These are phyloP conservation scores for Andrena hattorfiana DNA, from an alignment of 2,888 invertebrate species.

Conservation along the genomic window DNA sequence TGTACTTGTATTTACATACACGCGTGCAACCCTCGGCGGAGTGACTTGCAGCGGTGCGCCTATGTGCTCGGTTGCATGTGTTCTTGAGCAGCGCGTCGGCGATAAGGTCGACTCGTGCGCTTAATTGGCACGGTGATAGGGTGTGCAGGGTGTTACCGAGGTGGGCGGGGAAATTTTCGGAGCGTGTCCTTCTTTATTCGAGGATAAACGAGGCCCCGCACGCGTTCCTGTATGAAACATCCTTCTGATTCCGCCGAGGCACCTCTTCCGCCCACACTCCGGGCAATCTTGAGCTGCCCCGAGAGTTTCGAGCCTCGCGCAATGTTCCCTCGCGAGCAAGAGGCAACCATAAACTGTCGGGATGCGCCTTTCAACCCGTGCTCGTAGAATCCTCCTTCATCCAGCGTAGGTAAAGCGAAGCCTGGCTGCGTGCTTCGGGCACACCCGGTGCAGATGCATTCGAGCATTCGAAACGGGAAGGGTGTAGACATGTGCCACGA, in stretches of 20 bases:
- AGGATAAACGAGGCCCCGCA: not conserved
- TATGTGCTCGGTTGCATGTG: slow-evolving; percentile 18
- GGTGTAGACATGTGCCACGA: slow-evolving; percentile 32
- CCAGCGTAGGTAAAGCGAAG: not conserved
- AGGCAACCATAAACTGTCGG: too few relatives aligned
- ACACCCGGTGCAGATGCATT: slow-evolving; percentile 34
- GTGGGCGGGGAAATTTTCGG: not conserved
- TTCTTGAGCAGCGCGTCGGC: slow-evolving; percentile 46
- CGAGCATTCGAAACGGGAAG: slow-evolving; percentile 30
- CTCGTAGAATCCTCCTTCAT: too few relatives aligned
- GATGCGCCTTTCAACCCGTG: too few relatives aligned
- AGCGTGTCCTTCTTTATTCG: not conserved
- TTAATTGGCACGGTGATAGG: slow-evolving; percentile 26
- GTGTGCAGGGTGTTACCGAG: slow-evolving; percentile 10
- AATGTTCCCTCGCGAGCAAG: too few relatives aligned
- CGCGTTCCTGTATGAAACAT: too few relatives aligned
- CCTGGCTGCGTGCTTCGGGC: not conserved
- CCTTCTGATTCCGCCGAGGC: too few relatives aligned
- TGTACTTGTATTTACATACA: slow-evolving; percentile 46
- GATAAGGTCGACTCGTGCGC: slow-evolving; percentile 61
- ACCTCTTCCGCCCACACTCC: too few relatives aligned
- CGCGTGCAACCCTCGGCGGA: slow-evolving; percentile 28
- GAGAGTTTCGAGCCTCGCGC: too few relatives aligned
- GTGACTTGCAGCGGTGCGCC: slow-evolving; percentile 39
- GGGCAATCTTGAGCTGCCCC: too few relatives aligned